Percentiles rank a stretch among this genome's conserved stretches.
Conservation (phyloP, 2,797 vertebrate genomes). For the Novumbra hubbsi region DNA sequence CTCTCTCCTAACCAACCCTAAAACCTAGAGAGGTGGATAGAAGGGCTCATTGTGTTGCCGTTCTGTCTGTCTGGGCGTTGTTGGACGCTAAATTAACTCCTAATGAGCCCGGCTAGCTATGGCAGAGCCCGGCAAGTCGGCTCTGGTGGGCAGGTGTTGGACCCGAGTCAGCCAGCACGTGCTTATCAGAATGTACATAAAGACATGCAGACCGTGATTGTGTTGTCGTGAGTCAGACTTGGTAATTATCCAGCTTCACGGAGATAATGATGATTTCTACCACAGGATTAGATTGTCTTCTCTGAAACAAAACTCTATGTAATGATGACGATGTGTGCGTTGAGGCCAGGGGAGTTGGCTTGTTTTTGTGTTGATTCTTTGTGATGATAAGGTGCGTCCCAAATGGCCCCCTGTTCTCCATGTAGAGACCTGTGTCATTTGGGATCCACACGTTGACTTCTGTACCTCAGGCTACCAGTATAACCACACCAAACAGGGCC, state of each 20-base stretch:
- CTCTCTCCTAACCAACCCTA: conserved; percentile 22
- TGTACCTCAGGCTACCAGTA: conserved; percentile 49
- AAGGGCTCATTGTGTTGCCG: conserved; percentile 21
- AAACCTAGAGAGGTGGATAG: conserved; percentile 2
- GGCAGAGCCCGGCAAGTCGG: conserved; percentile 43
- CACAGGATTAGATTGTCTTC: conserved; percentile 31
- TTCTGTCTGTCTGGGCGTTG: conserved; percentile 34
- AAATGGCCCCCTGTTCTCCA: background rate
- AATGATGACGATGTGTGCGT: background rate
- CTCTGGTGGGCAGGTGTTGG: conserved; percentile 12
- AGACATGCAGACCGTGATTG: conserved; percentile 11
- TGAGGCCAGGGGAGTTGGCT: conserved; percentile 14
- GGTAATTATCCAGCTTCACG: conserved; percentile 39
- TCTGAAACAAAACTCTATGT: conserved; percentile 10
- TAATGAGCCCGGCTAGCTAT: conserved; percentile 39
- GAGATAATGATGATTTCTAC: conserved; percentile 31
- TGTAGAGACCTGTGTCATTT: background rate
- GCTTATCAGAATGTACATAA: conserved; percentile 6
- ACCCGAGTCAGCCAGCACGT: background rate
- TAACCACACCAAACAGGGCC: conserved; percentile 34
- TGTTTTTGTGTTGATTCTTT: conserved; percentile 43
- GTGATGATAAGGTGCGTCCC: conserved; percentile 22
- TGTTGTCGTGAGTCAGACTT: conserved; percentile 23
- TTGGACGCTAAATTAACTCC: conserved; percentile 35
- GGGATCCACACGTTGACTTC: conserved; percentile 13